Conservation (phyloP, 2,888 invertebrate genomes). For the Incurvaria masculella region DNA sequence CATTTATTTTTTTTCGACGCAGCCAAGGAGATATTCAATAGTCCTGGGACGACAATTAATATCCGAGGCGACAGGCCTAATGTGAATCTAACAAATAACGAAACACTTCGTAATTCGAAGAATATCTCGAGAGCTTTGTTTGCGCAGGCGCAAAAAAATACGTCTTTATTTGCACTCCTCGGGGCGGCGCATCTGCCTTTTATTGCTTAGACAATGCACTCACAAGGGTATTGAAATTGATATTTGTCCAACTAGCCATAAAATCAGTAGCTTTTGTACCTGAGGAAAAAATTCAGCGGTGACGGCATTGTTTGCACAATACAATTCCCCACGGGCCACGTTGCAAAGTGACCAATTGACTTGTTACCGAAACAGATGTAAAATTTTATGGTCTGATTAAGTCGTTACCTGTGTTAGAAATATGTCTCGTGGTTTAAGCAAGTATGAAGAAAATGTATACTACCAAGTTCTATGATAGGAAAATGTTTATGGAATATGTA, state of each 20-base stretch:
- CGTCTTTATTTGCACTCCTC: conserved; percentile 35
- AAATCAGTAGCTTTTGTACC: conserved; percentile 44
- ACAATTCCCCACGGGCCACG: conserved; percentile 4
- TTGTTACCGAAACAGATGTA: neutral
- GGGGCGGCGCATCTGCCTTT: conserved; percentile 47
- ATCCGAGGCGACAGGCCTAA: conserved; percentile 45
- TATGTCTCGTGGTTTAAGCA: too few relatives aligned
- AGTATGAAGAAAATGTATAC: too few relatives aligned
- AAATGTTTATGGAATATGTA: too few relatives aligned
- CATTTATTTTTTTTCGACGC: too few relatives aligned
- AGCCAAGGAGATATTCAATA: too few relatives aligned
- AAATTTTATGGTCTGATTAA: conserved; percentile 2
- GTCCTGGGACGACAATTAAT: neutral
- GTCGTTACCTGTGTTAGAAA: conserved; percentile 25
- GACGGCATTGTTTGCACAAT: conserved; percentile 10
- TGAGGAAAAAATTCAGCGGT: conserved; percentile 4
- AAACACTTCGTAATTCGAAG: conserved; percentile 53
- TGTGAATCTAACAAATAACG: conserved; percentile 55
- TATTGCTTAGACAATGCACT: conserved; percentile 35
- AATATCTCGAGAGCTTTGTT: conserved; percentile 48
- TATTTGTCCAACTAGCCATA: conserved; percentile 54
- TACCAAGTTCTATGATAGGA: too few relatives aligned
- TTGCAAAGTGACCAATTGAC: neutral
- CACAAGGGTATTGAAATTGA: conserved; percentile 34
- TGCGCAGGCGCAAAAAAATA: conserved; percentile 38